Evolutionary conservation across 2,888 invertebrate species (phyloP).

Genomic region (Morinoia aosen): DNA sequence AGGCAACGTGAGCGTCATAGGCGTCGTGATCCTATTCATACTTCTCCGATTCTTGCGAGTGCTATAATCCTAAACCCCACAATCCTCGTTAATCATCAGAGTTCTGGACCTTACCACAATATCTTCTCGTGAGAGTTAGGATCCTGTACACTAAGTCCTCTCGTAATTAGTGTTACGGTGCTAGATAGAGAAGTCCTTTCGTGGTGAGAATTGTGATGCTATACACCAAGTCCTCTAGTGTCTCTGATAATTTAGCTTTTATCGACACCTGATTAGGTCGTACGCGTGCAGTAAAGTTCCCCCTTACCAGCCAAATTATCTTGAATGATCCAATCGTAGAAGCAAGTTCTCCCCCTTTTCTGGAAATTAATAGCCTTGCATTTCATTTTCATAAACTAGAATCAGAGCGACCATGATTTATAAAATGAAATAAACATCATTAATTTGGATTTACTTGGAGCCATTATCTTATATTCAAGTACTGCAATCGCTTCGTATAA

Average conservation of each 20-base stretch:
- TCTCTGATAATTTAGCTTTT: not conserved
- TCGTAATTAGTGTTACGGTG: too few species aligned
- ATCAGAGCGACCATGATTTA: not conserved
- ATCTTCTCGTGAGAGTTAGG: too few species aligned
- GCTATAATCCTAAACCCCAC: too few species aligned
- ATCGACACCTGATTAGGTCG: not conserved
- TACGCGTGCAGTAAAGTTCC: not conserved
- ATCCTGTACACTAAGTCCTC: too few species aligned
- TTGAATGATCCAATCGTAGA: not conserved
- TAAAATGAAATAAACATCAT: not conserved
- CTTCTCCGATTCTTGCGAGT: too few species aligned
- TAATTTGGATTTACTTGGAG: not conserved
- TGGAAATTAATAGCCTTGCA: not conserved
- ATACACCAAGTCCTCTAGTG: not conserved
- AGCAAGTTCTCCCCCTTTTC: not conserved
- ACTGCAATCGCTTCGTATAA: too few species aligned
- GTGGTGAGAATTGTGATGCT: not conserved
- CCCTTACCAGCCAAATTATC: not conserved
- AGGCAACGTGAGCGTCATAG: too few species aligned
- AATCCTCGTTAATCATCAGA: too few species aligned
- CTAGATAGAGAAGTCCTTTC: too few species aligned
- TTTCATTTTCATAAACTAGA: not conserved
- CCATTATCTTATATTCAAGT: not conserved
- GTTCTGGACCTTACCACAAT: too few species aligned
- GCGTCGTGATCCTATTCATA: too few species aligned